These are phyloP conservation scores for Acronicta alni DNA, from an alignment of 2,888 invertebrate genomes.

Conservation along the genomic window DNA sequence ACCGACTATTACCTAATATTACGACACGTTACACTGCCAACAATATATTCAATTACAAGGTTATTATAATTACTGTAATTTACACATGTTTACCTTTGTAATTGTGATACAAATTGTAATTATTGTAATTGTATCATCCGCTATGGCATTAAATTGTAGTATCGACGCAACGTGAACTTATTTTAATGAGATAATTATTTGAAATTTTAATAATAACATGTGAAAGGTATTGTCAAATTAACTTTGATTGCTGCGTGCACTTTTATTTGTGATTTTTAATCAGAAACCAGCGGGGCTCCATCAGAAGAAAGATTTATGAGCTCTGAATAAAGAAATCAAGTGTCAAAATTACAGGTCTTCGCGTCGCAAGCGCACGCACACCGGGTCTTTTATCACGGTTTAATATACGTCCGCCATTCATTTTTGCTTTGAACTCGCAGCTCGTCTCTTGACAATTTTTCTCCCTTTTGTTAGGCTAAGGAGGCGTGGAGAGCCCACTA, in stretches of 20 bases:
- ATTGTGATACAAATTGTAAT: conserved; percentile 43
- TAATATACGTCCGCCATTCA: conserved; percentile 74
- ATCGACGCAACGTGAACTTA: conserved; percentile 18
- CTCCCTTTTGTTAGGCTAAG: conserved; percentile 73
- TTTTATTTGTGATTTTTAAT: conserved; percentile 58
- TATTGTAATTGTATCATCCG: conserved; percentile 34
- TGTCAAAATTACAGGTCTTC: conserved; percentile 76
- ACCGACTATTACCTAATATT: conserved; percentile 44
- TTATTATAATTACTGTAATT: conserved; percentile 48
- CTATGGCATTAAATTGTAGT: conserved; percentile 18
- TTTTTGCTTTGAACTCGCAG: conserved; percentile 73
- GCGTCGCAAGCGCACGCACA: conserved; percentile 61
- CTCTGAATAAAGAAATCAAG: conserved; percentile 82
- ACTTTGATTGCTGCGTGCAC: conserved; percentile 30
- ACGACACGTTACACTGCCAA: conserved; percentile 48
- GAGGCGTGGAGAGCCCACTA: conserved; percentile 67
- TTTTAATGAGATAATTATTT: conserved; percentile 43
- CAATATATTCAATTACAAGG: conserved; percentile 51
- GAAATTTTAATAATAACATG: conserved; percentile 26
- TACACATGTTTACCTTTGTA: conserved; percentile 50
- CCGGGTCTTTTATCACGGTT: conserved; percentile 67
- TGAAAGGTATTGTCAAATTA: conserved; percentile 49
- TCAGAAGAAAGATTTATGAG: conserved; percentile 68
- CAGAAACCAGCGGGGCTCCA: conserved; percentile 55
- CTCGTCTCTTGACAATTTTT: conserved; percentile 77